Evolutionary conservation across 2,113 vertebrate genomes (phyloP).

Genomic region (Phylloscopus trochilus): DNA sequence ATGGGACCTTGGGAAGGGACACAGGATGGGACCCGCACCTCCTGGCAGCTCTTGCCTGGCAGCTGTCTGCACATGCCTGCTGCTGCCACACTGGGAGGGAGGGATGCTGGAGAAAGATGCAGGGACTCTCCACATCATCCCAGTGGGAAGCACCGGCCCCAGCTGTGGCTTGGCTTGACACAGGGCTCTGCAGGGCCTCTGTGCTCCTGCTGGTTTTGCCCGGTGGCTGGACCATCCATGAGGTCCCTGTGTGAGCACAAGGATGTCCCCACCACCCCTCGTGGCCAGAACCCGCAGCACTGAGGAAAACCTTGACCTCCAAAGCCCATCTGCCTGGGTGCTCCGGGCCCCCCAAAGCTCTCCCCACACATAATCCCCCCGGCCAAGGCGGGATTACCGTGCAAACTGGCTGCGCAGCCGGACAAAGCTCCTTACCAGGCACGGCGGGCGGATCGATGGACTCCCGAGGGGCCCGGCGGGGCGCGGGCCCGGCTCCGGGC

Average conservation of each 20-base stretch:
- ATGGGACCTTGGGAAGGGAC: not conserved
- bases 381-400: not conserved
- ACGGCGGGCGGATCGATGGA: not conserved
- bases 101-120: not conserved
- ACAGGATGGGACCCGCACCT: not conserved
- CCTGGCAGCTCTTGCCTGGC: not conserved
- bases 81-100: not conserved
- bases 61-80: not conserved
- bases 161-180: not conserved
- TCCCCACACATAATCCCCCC: not conserved
- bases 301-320: not conserved
- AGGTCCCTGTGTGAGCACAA: too few relatives aligned
- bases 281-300: fast-evolving
- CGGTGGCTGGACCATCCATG: fast-evolving
- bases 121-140: not conserved
- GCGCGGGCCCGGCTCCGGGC: not conserved
- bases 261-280: not conserved
- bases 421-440: slow-evolving; percentile 40
- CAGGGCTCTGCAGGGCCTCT: not conserved
- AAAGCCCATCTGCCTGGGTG: not conserved
- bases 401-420: not conserved
- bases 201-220: not conserved
- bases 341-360: not conserved
- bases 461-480: not conserved
- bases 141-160: not conserved